Evolutionary conservation across 2,113 vertebrate genomes (phyloP).

Genomic region (Tachysurus fulvidraco): DNA sequence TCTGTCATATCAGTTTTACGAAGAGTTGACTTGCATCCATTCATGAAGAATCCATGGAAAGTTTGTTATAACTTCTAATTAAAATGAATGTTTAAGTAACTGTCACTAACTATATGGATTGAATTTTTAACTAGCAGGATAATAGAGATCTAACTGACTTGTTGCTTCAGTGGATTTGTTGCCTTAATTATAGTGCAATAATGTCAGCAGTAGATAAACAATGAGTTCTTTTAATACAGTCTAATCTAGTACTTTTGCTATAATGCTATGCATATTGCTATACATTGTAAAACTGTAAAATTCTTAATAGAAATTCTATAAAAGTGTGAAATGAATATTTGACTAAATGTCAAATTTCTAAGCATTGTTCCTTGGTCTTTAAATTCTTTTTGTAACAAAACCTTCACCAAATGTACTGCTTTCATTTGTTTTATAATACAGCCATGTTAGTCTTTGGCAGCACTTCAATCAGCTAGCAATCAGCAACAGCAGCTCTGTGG

Average conservation of each 20-base stretch:
- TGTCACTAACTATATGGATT: background rate
- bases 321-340: too few species aligned
- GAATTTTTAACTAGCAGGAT: background rate
- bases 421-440: background rate
- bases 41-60: background rate
- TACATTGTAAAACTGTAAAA: background rate
- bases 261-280: background rate
- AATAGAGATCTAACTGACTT: background rate
- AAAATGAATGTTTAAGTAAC: background rate
- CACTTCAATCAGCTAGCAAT: slow-evolving; percentile 50
- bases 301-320: too few species aligned
- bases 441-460: background rate
- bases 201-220: background rate
- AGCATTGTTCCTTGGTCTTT: background rate
- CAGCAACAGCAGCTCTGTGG: slow-evolving; percentile 57
- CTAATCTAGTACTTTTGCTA: background rate
- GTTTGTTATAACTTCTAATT: background rate
- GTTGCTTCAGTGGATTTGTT: background rate
- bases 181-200: background rate
- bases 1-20: background rate
- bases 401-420: background rate
- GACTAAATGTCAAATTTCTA: background rate
- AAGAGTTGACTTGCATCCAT: background rate
- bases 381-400: background rate
- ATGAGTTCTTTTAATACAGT: background rate